Conservation (phyloP, 2,797 vertebrate genomes). For the Sebastes umbrosus region DNA sequence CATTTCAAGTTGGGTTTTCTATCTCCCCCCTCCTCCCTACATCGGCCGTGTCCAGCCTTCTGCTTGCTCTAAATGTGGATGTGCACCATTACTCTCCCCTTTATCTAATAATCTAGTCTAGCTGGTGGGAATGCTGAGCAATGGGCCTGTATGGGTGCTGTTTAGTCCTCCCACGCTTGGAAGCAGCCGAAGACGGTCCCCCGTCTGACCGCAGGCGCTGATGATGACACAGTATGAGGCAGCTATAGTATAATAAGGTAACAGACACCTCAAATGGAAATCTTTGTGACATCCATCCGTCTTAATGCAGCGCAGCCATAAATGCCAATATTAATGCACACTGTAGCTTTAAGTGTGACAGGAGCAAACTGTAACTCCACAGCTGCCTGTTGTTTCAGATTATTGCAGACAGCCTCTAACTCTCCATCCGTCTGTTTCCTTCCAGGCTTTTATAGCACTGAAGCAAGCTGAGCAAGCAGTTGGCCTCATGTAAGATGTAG, state of each 20-base stretch:
- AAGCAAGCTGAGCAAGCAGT: conserved; percentile 4
- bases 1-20: conserved; percentile 53
- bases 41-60: conserved; percentile 45
- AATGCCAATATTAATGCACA: conserved; percentile 7
- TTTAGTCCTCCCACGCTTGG: conserved; percentile 58
- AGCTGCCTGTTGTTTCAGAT: conserved; percentile 30
- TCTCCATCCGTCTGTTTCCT: conserved; percentile 31
- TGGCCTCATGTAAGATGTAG: conserved; percentile 29
- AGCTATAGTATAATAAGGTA: conserved; percentile 29
- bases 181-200: conserved; percentile 49
- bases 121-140: conserved; percentile 62
- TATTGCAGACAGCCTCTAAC: conserved; percentile 24
- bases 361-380: conserved; percentile 17
- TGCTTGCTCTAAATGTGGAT: conserved; percentile 65
- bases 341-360: conserved; percentile 10
- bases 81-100: conserved; percentile 71
- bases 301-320: conserved; percentile 2
- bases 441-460: conserved; percentile 39
- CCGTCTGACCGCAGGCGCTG: conserved; percentile 29
- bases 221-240: conserved; percentile 47
- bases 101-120: conserved; percentile 77
- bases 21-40: neutral
- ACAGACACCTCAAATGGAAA: conserved; percentile 27
- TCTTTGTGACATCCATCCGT: conserved; percentile 25
- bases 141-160: conserved; percentile 54